Evolutionary conservation across 2,888 invertebrate genomes (phyloP), one percentile per base, ranked within the genome.

Genomic region (Andrena hattorfiana): DNA sequence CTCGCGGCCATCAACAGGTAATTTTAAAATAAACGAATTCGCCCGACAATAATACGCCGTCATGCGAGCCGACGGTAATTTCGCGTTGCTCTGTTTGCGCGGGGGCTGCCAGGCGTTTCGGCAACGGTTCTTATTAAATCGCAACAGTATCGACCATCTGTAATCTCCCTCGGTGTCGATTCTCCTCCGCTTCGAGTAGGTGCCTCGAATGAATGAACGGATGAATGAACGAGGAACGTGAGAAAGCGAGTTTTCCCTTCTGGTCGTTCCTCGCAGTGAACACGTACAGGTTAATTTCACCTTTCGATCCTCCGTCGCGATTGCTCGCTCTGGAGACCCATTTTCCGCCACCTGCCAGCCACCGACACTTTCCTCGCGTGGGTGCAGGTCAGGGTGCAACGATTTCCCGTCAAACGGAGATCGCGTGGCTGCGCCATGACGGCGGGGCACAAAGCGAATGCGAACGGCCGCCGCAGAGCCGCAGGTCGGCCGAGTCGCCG

Each of bases 331-430:
- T 5, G 62, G 62, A 68, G 67, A 62, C 67, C 67, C 48, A 73
- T 67, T 75, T 68, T 60, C 73, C 63, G 59, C 30, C 35, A 54
- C 63, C 74, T 42, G 4, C 60, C 20, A 48, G 60, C 70, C 48
- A 63, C 42, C 59, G 35, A 62, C 59, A 51, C 13, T 71, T 69
- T 63, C 56, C 35, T 56, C 48, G n/a, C 64, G 42, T 7, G 13
- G 28, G 32, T 63, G 48, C 74, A 23, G 81, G 81, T 85, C 87
- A 78, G 71, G 67, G 77, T 82, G 73, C 75, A 88, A 86, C 76
- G 88, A 88, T 88, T 88, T 87, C 82, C 85, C 78, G 75, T 60
- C 69, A 79, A 75, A 48, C 51, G 71, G 76, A 83, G 76, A 83
- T 80, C 76, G 87, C 87, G 79, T 79, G 79, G 79, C 70, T n/a